phyloP scores from a whole-genome alignment of 2,888 invertebrate species.

The Eudasyphora cyanicolor region DNA sequence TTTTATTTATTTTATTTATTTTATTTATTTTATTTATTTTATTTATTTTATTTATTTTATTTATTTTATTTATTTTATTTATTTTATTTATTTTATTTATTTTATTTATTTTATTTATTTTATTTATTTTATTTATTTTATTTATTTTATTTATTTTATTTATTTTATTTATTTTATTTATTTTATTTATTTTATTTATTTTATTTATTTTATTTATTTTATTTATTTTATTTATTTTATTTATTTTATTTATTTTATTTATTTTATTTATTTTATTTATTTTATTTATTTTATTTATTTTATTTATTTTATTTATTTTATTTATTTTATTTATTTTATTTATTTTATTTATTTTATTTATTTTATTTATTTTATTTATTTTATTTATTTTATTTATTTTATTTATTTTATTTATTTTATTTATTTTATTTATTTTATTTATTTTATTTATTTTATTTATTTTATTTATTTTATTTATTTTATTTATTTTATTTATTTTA shows the following conservation, averaged over 20 bases:
- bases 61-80: background rate
- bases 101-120: background rate
- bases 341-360: background rate
- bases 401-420: background rate
- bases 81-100: background rate
- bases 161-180: background rate
- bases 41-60: background rate
- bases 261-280: background rate
- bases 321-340: background rate
- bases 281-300: background rate
- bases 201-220: background rate
- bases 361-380: background rate
- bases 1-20: background rate
- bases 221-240: background rate
- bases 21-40: background rate
- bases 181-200: background rate
- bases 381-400: background rate
- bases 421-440: background rate
- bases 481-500: no score
- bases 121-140: background rate
- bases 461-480: no score
- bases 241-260: background rate
- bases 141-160: background rate
- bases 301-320: background rate
- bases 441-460: background rate